Conservation (phyloP, 2,113 vertebrate genomes). For the Myiopsitta monachus region DNA sequence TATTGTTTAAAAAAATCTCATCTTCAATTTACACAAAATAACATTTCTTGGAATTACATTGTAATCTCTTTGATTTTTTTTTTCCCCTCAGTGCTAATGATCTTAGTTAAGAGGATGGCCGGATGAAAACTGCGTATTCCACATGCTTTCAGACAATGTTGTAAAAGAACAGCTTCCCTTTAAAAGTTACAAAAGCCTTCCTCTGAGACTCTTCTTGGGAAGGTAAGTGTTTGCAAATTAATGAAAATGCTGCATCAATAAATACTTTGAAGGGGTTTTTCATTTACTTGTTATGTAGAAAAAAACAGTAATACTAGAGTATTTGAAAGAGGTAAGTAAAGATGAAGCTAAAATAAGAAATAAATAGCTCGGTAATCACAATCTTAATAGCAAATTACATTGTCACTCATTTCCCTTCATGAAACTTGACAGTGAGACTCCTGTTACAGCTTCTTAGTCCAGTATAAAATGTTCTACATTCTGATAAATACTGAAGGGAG, state of each 20-base stretch:
- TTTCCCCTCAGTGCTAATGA: background rate
- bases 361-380: background rate
- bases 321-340: background rate
- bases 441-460: background rate
- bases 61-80: background rate
- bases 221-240: background rate
- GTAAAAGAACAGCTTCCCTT: background rate
- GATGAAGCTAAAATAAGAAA: background rate
- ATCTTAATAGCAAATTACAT: background rate
- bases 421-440: background rate
- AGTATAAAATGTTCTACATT: background rate
- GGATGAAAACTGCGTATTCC: background rate
- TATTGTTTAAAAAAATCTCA: background rate
- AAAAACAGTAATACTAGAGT: background rate
- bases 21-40: background rate
- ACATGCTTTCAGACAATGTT: background rate
- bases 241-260: background rate
- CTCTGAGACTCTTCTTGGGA: background rate
- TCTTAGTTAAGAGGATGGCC: background rate
- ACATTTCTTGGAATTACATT: background rate
- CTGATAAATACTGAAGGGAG: background rate
- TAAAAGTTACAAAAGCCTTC: background rate
- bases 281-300: background rate
- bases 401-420: background rate
- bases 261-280: background rate